Conservation (phyloP, 2,888 invertebrate species). For the Caenorhabditis sp. region DNA sequence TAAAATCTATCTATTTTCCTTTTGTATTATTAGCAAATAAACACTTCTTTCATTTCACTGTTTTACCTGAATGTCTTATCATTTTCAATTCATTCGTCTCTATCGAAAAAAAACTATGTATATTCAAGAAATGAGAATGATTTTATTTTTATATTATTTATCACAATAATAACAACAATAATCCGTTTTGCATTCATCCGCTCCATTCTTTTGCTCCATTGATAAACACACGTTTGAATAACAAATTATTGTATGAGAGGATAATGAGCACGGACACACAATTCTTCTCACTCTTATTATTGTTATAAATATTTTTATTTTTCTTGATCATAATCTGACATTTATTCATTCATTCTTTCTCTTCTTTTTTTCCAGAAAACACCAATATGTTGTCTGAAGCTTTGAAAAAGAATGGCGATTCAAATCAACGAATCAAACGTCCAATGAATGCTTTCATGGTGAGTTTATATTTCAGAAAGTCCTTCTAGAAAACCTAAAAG, state of each 20-base stretch:
- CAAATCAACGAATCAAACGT: conserved; percentile 40
- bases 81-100: background rate
- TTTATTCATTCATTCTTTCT: conserved; percentile 30
- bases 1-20: background rate
- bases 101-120: too few relatives aligned
- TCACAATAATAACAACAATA: background rate
- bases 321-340: too few relatives aligned
- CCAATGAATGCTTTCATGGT: conserved; percentile 59
- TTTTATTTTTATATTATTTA: background rate
- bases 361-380: conserved; percentile 17
- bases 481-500: background rate
- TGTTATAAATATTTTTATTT: background rate
- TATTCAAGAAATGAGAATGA: background rate
- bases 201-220: background rate
- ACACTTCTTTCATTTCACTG: background rate
- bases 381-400: conserved; percentile 9
- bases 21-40: background rate
- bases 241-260: conserved; percentile 34
- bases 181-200: conserved; percentile 1
- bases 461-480: conserved; percentile 6
- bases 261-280: conserved; percentile 18
- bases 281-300: background rate
- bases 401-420: conserved; percentile 5
- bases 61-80: background rate
- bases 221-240: conserved; percentile 8